Evolutionary conservation across 2,888 invertebrate species (phyloP).

Genomic region (Tetramorium bicarinatum): DNA sequence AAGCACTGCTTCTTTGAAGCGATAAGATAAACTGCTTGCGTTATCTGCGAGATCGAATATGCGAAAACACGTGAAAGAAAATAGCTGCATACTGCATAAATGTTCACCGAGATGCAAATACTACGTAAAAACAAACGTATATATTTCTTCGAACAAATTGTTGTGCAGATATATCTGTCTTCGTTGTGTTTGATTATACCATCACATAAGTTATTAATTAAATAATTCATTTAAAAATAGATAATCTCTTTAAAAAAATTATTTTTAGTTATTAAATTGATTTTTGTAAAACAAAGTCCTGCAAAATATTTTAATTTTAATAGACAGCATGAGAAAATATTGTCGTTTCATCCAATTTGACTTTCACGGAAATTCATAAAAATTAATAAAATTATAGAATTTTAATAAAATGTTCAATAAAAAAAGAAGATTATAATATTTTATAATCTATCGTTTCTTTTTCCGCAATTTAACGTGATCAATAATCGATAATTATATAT

Average conservation of each 20-base stretch:
- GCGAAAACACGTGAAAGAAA: conserved; percentile 13
- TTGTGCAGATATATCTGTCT: not conserved
- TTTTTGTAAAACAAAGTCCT: not conserved
- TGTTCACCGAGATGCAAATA: not conserved
- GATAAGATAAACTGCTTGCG: conserved; percentile 31
- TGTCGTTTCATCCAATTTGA: not conserved
- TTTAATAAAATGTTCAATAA: not conserved
- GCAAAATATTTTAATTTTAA: not conserved
- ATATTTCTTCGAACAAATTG: not conserved
- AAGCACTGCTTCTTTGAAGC: conserved; percentile 17
- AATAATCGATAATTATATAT: not conserved
- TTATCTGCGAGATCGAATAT: conserved; percentile 26
- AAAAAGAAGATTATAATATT: not conserved
- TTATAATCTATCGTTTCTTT: not conserved
- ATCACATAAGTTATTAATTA: not conserved
- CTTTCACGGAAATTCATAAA: not conserved
- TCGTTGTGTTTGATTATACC: not conserved
- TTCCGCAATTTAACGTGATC: not conserved
- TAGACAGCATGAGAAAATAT: not conserved
- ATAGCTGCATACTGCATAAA: not conserved
- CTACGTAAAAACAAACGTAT: not conserved
- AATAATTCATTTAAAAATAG: not conserved
- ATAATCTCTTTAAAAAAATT: not conserved
- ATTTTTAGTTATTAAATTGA: not conserved
- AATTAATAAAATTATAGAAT: not conserved